Evolutionary conservation across 2,113 vertebrate species (phyloP), one percentile per base, ranked within the genome.

Genomic region (Chinchilla lanigera): DNA sequence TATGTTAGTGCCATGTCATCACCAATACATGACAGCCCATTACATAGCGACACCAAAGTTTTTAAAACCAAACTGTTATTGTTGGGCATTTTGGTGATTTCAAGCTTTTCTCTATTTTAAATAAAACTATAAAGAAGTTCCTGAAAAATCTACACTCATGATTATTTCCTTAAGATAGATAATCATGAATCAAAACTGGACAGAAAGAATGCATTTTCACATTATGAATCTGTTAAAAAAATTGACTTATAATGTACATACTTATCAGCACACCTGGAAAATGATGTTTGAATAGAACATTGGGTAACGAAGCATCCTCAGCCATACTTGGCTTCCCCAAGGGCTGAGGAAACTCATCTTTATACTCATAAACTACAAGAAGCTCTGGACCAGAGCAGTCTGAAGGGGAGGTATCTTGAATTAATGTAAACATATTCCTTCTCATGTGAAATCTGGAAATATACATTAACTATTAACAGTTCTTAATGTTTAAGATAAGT

Each of bases 91-190:
- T 81, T 28, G 47, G 30, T 91, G 90, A 86, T 60, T 89, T 94
- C 5, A 47, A 90, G 56, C 7, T 93, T 81, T 87, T 89, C 78
- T 92, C 73, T 67, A 61, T 67, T 90, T 89, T 86, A 86, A 94
- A 71, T 58, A 90, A 94, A 94, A 94, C 3, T 95, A 22, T 1
- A 88, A 81, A n/a, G 69, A 89, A 83, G 86, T n/a, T 93, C 19
- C 73, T 77, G 6, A 47, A 83, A 67, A 41, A n/a, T 67, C 44
- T 16, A 77, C 1, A 94, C 8, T 63, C 75, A 56, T 71, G 65
- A 86, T 89, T 81, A 85, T 78, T 89, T 93, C 54, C 61, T 94
- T 61, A 93, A 91, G 30, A 82, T 88, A 96, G 85, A 75, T 80
- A 86, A 44, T 58, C 93, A 71, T 61, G 26, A 87, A 35, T 80